A percentile compares a stretch with the other conserved stretches of the same genome.
Conservation (phyloP, 2,113 vertebrate species). For the Cebidichthys violaceus region DNA sequence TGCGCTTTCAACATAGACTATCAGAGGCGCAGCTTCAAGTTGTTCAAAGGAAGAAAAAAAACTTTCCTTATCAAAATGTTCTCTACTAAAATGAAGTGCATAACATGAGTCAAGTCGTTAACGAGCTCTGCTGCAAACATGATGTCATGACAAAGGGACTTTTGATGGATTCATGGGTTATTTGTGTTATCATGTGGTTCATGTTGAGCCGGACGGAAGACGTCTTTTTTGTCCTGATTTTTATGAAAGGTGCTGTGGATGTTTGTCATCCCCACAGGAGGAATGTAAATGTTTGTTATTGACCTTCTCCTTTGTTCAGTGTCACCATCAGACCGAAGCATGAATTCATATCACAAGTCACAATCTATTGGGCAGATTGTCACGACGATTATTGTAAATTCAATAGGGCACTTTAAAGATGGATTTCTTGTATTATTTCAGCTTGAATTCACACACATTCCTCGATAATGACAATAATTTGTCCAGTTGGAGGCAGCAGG, state of each 20-base stretch:
- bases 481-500: too few species aligned
- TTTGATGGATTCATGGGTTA: background rate
- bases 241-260: background rate
- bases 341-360: background rate
- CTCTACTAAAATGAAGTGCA: conserved; percentile 47
- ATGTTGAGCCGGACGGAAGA: background rate
- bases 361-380: background rate
- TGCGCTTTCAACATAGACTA: conserved; percentile 45
- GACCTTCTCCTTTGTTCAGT: background rate
- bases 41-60: conserved; percentile 37
- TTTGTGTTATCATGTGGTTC: background rate
- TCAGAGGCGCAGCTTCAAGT: conserved; percentile 43
- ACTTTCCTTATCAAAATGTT: conserved; percentile 33
- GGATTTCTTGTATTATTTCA: background rate
- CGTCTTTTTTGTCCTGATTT: background rate
- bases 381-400: background rate
- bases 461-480: too few species aligned
- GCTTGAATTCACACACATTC: background rate
- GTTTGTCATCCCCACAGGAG: background rate
- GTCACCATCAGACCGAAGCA: background rate
- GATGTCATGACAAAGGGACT: background rate
- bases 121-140: conserved; percentile 9
- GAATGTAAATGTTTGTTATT: background rate
- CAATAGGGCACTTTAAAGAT: background rate
- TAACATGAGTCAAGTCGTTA: conserved; percentile 43